Evolutionary conservation across 2,113 vertebrate species (phyloP).

Genomic region (Grallaria varia): DNA sequence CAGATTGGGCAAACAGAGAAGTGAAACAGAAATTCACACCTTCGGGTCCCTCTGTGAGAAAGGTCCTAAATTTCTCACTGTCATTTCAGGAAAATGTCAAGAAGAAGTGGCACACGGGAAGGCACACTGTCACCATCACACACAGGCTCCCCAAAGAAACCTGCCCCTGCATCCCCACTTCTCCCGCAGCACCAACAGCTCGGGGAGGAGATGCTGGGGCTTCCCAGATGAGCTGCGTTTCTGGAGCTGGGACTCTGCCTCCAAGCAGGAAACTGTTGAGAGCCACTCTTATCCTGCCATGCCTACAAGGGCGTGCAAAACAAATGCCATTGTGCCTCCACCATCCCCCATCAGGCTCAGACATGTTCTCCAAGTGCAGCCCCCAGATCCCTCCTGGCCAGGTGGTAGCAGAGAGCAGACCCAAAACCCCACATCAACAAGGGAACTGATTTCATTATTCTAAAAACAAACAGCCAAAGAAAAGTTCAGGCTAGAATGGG

Average conservation of each 20-base stretch:
- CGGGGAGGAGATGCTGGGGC: background rate
- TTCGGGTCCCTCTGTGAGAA: background rate
- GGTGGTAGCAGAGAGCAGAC: conserved; percentile 64
- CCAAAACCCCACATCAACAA: conserved; percentile 65
- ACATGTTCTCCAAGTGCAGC: background rate
- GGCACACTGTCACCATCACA: background rate
- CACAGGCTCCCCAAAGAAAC: background rate
- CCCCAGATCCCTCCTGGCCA: conserved; percentile 51
- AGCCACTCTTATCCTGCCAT: conserved; percentile 48
- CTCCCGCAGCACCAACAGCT: background rate
- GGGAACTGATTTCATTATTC: conserved; percentile 74
- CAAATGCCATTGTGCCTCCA: conserved; percentile 50
- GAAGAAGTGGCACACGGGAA: background rate
- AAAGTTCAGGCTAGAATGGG: conserved; percentile 72
- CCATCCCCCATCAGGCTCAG: background rate
- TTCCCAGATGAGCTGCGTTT: background rate
- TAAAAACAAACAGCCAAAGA: conserved; percentile 76
- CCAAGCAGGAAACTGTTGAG: conserved; percentile 48
- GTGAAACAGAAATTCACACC: background rate
- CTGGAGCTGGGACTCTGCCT: background rate
- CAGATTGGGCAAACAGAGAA: background rate
- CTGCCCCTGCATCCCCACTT: background rate
- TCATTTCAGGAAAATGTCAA: background rate
- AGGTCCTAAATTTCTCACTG: background rate
- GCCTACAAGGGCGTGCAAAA: conserved; percentile 21